Conservation (phyloP, 2,888 invertebrate genomes). For the Miltochrista miniata region DNA sequence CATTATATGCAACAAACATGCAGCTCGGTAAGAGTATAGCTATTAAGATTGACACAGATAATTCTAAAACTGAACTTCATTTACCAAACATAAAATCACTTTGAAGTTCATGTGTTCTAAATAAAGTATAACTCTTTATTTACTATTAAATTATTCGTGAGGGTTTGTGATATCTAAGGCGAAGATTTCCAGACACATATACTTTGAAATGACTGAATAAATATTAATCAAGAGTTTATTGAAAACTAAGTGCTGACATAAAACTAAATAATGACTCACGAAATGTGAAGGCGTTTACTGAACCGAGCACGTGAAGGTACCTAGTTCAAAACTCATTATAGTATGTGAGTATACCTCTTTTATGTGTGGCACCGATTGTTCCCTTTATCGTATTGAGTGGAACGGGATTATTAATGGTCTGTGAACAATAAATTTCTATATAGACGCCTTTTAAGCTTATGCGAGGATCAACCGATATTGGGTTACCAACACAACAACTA, state of each 20-base stretch:
- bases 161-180: neutral
- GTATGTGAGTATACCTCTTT: conserved; percentile 17
- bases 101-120: too few species aligned
- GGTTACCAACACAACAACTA: neutral
- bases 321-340: neutral
- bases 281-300: neutral
- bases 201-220: neutral
- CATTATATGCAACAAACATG: too few species aligned
- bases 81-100: too few species aligned
- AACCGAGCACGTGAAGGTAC: neutral
- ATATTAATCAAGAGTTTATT: neutral
- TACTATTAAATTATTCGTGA: too few species aligned
- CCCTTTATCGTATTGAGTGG: conserved; percentile 43
- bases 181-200: neutral
- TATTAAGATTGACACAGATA: too few species aligned
- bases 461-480: neutral
- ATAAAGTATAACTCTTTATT: too few species aligned
- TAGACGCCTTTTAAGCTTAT: neutral
- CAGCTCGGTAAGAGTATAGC: too few species aligned
- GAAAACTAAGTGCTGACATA: neutral
- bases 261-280: conserved; percentile 4
- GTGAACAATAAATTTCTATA: conserved; percentile 15
- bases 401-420: conserved; percentile 43
- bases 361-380: conserved; percentile 38
- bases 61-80: too few species aligned